Conservation (phyloP, 2,888 invertebrate genomes). For the Panzeria rudis region DNA sequence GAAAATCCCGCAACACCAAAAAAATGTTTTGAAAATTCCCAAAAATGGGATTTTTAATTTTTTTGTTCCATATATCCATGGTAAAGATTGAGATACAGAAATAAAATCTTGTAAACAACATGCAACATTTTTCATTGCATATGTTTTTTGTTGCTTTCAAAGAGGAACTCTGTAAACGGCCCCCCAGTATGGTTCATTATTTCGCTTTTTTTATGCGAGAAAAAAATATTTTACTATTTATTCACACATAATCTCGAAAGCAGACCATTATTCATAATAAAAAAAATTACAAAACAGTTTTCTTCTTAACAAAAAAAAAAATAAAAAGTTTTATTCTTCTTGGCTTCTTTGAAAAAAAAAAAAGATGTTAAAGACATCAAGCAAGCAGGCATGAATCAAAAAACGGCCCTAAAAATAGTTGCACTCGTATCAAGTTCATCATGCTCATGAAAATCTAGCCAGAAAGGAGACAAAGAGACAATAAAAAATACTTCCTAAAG, state of each 20-base stretch:
- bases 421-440: conserved; percentile 51
- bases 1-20: no score
- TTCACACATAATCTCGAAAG: conserved; percentile 17
- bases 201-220: neutral
- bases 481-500: conserved; percentile 45
- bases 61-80: no score
- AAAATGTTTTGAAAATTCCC: no score
- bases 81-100: no score
- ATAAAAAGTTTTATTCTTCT: conserved; percentile 4
- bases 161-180: neutral
- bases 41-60: no score
- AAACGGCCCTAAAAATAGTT: conserved; percentile 41
- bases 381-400: conserved; percentile 34
- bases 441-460: conserved; percentile 66
- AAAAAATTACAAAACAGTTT: neutral
- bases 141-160: neutral
- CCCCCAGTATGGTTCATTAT: conserved; percentile 18
- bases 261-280: conserved; percentile 26
- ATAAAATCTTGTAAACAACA: no score
- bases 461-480: conserved; percentile 59
- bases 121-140: no score
- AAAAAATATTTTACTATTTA: conserved; percentile 36
- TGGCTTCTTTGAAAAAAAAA: conserved; percentile 18
- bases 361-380: neutral
- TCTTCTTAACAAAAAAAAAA: conserved; percentile 10